These are phyloP conservation scores for Eumeta japonica DNA, from an alignment of 1,140 invertebrate species.

Conservation along the genomic window DNA sequence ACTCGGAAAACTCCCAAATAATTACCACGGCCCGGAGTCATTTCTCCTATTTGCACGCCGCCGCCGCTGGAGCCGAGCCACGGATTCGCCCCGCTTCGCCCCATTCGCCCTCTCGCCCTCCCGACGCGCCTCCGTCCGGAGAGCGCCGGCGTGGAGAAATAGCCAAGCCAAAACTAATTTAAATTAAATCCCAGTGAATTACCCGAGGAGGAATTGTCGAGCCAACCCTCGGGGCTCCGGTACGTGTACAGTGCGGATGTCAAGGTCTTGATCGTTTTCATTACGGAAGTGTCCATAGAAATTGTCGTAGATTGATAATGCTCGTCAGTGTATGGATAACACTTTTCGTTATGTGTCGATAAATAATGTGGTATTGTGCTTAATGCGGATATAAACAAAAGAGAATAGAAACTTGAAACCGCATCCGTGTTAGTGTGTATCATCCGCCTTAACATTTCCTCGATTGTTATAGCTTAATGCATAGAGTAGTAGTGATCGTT, in stretches of 20 bases:
- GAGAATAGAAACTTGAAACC: too few species aligned
- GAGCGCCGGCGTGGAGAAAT: slow-evolving; percentile 25
- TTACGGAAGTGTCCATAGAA: too few species aligned
- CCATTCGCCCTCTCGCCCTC: slow-evolving; percentile 8
- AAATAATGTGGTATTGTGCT: too few species aligned
- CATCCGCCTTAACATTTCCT: too few species aligned
- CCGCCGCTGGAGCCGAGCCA: slow-evolving; percentile 23
- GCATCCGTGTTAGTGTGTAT: too few species aligned
- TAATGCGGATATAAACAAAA: too few species aligned
- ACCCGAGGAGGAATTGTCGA: slow-evolving; percentile 57
- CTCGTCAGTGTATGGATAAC: too few species aligned
- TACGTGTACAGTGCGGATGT: slow-evolving; percentile 23
- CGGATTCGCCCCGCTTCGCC: slow-evolving; percentile 13
- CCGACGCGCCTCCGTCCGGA: too few species aligned
- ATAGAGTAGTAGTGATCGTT: too few species aligned
- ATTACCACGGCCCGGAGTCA: background rate
- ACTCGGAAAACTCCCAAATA: background rate
- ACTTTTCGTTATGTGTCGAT: too few species aligned
- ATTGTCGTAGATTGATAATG: too few species aligned
- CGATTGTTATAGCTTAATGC: too few species aligned
- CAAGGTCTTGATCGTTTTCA: slow-evolving; percentile 18
- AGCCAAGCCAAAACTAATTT: slow-evolving; percentile 62
- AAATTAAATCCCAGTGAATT: slow-evolving; percentile 63
- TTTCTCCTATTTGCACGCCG: slow-evolving; percentile 16
- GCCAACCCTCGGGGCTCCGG: slow-evolving; percentile 46